Conservation (phyloP, 2,113 vertebrate species). For the Callaeas wilsoni region DNA sequence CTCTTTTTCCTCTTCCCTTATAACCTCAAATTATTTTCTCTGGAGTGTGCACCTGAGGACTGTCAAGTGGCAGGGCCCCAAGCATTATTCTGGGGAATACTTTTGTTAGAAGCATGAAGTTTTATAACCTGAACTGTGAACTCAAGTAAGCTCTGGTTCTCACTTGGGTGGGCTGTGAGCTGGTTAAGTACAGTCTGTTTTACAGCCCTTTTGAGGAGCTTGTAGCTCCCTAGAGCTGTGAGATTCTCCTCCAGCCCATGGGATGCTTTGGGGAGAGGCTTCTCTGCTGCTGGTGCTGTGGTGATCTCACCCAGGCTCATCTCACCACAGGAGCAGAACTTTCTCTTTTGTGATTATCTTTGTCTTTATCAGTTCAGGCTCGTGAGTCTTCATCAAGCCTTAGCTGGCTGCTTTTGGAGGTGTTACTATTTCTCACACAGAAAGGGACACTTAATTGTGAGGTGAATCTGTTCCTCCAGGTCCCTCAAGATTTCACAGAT, state of each 20-base stretch:
- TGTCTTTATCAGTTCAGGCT: neutral
- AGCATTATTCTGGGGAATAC: neutral
- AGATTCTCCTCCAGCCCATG: neutral
- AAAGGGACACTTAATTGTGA: neutral
- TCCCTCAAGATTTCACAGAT: neutral
- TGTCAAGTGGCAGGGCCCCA: neutral
- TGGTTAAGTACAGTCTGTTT: neutral
- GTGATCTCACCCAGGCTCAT: rapidly evolving
- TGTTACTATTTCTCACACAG: rapidly evolving
- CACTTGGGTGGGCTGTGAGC: neutral
- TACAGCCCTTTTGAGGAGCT: neutral
- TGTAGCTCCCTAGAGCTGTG: neutral
- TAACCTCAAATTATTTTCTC: neutral
- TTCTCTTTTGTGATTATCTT: neutral
- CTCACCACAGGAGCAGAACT: neutral
- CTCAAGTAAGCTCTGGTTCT: neutral
- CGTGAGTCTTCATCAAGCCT: neutral
- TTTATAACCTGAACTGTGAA: neutral
- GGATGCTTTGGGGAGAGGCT: neutral
- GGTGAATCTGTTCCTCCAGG: neutral
- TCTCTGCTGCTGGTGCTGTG: neutral
- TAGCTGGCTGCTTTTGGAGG: neutral
- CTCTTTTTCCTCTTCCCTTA: neutral
- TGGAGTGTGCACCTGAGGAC: neutral
- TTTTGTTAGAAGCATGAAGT: neutral